Base-by-base conservation (phyloP, 2,888 invertebrate genomes). In the Chrysomela aeneicollis region DNA sequence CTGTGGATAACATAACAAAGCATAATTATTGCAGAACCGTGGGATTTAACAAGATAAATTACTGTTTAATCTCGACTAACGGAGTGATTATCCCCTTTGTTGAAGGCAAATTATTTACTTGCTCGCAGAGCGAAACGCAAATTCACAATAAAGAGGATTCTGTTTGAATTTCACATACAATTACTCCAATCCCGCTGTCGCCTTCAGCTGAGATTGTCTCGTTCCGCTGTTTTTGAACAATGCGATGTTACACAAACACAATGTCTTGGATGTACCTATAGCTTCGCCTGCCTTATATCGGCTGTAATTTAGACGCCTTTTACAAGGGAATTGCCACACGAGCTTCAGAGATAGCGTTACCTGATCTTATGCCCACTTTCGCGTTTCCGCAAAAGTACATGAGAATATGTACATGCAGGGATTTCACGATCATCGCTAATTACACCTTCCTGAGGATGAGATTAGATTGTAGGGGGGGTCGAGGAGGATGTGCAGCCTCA, bases 151-250 rank as follows among this genome's bases (percentile, higher is more conserved):
- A 70, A 64, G 61, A 58, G 65, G 62, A 70, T 70, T 70, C 62
- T 64, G 69, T 65, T 70, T 66, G 66, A 63, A 67, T 70, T 70
- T 70, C 69, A 69, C 67, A 63, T 69, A 69, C 69, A 66, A 67
- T 69, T 67, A 65, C 65, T 63, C 46, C 61, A 62, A 62, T 55
- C 63, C 54, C 54, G 35, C 52, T 51, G 26, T 52, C 32, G 52
- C 22, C 21, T 42, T 37, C 35, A 26, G 51, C 32, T 35, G 26
- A 46, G 18, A 42, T 46, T 57, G 57, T 50, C 51, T 59, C 32
- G 49, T 51, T 59, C 26, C 35, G 50, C 35, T 50, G 51, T 59
- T 51, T 50, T 51, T 35, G 30, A 58, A 59, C 59, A 59, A 59
- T 59, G 22, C 50, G 21, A 50, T 50, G 58, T 26, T n/a, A 51